Percentiles rank a stretch among this genome's conserved stretches.
These are phyloP conservation scores for Malaclemys terrapin DNA, from an alignment of 2,113 vertebrate genomes.

Conservation along the genomic window DNA sequence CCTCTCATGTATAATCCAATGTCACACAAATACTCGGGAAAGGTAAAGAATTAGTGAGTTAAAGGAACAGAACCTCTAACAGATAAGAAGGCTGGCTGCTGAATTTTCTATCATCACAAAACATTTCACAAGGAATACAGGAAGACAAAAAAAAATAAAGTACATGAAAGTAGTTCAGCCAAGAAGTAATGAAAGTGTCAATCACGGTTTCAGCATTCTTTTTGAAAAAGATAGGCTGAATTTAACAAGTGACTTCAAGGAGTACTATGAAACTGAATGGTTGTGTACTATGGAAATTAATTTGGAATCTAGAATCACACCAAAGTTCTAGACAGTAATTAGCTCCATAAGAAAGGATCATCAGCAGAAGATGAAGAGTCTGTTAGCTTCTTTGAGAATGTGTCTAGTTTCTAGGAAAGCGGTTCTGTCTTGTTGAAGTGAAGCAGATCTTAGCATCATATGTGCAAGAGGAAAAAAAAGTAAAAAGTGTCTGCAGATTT, in stretches of 20 bases:
- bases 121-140: not conserved
- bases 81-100: not conserved
- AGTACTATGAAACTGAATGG: conserved; percentile 27
- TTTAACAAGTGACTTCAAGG: conserved; percentile 53
- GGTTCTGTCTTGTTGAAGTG: not conserved
- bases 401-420: not conserved
- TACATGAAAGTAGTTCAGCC: not conserved
- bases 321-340: conserved; percentile 48
- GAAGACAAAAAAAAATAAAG: not conserved
- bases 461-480: too few species aligned
- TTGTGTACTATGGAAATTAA: conserved; percentile 1
- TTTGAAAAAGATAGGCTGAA: conserved; percentile 12
- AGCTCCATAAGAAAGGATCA: conserved; percentile 38
- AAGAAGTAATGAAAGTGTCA: not conserved
- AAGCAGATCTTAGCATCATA: conserved; percentile 13
- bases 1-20: not conserved
- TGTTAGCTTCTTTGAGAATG: conserved; percentile 44
- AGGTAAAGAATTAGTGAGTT: not conserved
- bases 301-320: conserved; percentile 55
- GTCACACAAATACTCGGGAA: not conserved
- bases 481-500: fast-evolving
- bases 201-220: conserved; percentile 14
- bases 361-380: conserved; percentile 44
- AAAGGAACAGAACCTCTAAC: not conserved
- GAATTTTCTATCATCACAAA: not conserved